Evolutionary conservation across 2,888 invertebrate genomes (phyloP).

Genomic region (Acleris literana): DNA sequence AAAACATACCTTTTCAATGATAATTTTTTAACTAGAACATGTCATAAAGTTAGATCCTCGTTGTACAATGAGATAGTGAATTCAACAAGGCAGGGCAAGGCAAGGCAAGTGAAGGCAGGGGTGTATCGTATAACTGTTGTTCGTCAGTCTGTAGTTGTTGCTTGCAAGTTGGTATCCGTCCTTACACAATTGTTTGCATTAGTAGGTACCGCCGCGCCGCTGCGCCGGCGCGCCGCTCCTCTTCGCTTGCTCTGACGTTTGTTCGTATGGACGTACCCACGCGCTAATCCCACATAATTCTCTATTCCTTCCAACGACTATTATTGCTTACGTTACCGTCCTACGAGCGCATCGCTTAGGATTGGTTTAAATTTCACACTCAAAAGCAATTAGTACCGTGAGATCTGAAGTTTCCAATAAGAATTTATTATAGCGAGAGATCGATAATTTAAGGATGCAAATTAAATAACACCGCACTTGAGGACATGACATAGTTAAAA

Average conservation of each 20-base stretch:
- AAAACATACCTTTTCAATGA: constrained; percentile 80
- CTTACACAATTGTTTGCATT: constrained; percentile 85
- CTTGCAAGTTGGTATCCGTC: constrained; percentile 80
- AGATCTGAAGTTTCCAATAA: constrained; percentile 80
- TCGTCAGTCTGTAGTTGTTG: constrained; percentile 43
- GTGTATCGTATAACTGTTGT: constrained; percentile 21
- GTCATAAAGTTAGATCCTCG: constrained; percentile 75
- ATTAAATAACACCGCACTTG: constrained; percentile 76
- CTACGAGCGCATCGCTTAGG: constrained; percentile 52
- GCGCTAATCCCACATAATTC: constrained; percentile 21
- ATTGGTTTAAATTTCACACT: constrained; percentile 67
- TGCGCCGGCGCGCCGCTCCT: constrained; percentile 49
- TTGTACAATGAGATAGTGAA: constrained; percentile 59
- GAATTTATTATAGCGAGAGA: constrained; percentile 54
- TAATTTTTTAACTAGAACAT: constrained; percentile 81
- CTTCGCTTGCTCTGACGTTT: constrained; percentile 45
- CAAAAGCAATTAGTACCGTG: constrained; percentile 76
- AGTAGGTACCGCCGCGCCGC: constrained; percentile 49
- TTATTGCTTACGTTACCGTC: constrained; percentile 48
- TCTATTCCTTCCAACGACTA: constrained; percentile 43
- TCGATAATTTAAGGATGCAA: constrained; percentile 74
- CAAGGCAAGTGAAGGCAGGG: constrained; percentile 37
- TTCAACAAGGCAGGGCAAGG: constrained; percentile 53
- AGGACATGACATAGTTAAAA: constrained; percentile 84
- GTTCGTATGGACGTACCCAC: constrained; percentile 49